Conservation (phyloP, 2,888 invertebrate species). For the Coenonympha arcania region DNA sequence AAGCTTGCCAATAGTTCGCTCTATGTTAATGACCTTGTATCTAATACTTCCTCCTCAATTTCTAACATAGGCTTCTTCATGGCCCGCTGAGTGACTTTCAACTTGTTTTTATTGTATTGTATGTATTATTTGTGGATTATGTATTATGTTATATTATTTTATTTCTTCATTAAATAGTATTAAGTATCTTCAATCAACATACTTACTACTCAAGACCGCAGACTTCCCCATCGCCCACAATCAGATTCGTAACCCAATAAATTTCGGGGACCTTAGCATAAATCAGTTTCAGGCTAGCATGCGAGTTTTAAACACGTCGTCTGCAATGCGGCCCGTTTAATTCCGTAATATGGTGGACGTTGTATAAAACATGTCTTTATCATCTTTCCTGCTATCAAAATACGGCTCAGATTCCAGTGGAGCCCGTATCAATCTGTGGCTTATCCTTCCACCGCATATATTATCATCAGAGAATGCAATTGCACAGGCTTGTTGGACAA, state of each 20-base stretch:
- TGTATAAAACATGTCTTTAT: conserved; percentile 5
- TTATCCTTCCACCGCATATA: conserved; percentile 19
- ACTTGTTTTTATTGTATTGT: too few relatives aligned
- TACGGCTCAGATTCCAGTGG: conserved; percentile 6
- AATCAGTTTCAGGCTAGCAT: conserved; percentile 32
- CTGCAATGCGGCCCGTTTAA: conserved; percentile 51
- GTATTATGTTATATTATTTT: too few relatives aligned
- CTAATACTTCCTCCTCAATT: too few relatives aligned
- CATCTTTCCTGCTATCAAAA: background rate
- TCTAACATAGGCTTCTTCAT: too few relatives aligned
- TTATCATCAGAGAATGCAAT: conserved; percentile 24
- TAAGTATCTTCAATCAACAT: too few relatives aligned
- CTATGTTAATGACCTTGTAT: too few relatives aligned
- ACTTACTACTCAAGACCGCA: conserved; percentile 11
- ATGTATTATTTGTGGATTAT: too few relatives aligned
- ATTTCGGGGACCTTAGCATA: conserved; percentile 33
- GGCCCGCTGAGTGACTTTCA: too few relatives aligned
- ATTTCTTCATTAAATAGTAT: too few relatives aligned
- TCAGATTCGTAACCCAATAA: conserved; percentile 23
- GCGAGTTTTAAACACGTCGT: conserved; percentile 32
- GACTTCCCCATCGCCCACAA: conserved; percentile 14
- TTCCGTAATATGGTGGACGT: conserved; percentile 21
- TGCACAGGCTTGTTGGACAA: conserved; percentile 22
- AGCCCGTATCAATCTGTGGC: conserved; percentile 10
- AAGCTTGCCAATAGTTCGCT: too few relatives aligned